Percentiles rank a stretch among this genome's conserved stretches.
Conservation (phyloP, 2,113 vertebrate genomes). For the Scolopax mira region DNA sequence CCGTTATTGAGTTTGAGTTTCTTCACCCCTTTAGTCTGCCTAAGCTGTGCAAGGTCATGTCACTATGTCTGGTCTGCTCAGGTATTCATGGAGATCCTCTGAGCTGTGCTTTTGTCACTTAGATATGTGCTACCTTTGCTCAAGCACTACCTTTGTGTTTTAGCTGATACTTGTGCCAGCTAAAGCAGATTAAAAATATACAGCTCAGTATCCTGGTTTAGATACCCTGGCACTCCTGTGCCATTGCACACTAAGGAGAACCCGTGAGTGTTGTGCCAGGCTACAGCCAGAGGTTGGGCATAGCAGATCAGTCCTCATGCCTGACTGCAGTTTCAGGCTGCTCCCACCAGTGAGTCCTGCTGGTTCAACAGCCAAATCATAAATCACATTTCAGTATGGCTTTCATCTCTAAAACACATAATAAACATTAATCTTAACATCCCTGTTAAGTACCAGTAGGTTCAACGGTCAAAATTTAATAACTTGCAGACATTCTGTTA, state of each 20-base stretch:
- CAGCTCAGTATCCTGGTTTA: background rate
- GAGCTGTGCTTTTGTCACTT: background rate
- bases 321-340: background rate
- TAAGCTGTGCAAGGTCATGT: background rate
- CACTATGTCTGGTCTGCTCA: background rate
- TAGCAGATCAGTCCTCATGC: background rate
- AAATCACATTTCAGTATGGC: background rate
- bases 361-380: background rate
- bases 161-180: background rate
- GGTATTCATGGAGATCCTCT: background rate
- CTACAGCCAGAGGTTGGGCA: background rate
- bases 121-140: background rate
- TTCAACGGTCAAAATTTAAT: slow-evolving; percentile 5
- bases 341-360: background rate
- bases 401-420: slow-evolving; percentile 12
- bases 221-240: background rate
- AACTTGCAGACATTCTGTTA: background rate
- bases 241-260: background rate
- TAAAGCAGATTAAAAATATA: background rate
- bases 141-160: background rate
- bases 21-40: background rate
- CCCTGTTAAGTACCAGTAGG: background rate
- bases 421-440: slow-evolving; percentile 11
- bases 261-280: background rate
- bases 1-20: background rate